phyloP scores from a whole-genome alignment of 2,888 invertebrate genomes.

The Lithophane socia region DNA sequence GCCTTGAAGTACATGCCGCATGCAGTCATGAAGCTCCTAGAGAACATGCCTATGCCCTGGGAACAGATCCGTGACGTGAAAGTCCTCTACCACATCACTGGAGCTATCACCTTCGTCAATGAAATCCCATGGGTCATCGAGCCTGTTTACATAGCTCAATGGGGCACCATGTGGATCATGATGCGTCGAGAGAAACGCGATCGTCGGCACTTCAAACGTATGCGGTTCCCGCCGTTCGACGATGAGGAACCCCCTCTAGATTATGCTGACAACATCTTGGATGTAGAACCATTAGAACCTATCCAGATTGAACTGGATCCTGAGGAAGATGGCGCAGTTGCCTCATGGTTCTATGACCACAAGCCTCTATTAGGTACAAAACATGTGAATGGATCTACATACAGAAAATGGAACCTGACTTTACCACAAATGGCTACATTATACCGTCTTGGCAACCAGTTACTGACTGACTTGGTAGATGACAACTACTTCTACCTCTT shows the following conservation, averaged over 20 bases:
- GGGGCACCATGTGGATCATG: conserved; percentile 99
- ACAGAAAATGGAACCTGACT: conserved; percentile 98
- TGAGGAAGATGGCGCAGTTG: conserved; percentile 97
- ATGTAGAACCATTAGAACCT: conserved; percentile 99
- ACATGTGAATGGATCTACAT: conserved; percentile 99
- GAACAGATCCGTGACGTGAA: conserved; percentile 99
- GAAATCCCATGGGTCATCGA: conserved; percentile 99
- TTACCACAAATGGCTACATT: conserved; percentile 99
- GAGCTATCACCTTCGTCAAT: conserved; percentile 99
- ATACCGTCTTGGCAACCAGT: conserved; percentile 99
- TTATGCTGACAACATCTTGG: conserved; percentile 99
- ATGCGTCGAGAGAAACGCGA: conserved; percentile 99
- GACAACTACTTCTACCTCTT: conserved; percentile 99
- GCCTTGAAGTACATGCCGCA: conserved; percentile 99
- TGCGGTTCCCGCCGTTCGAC: conserved; percentile 99
- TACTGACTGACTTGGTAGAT: conserved; percentile 99
- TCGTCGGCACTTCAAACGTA: conserved; percentile 99
- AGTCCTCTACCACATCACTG: conserved; percentile 99
- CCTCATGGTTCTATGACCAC: conserved; percentile 99
- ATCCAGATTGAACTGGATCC: conserved; percentile 99
- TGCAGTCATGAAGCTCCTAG: conserved; percentile 99
- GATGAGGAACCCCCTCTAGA: conserved; percentile 99
- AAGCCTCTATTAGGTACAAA: conserved; percentile 98
- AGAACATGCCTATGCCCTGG: conserved; percentile 99
- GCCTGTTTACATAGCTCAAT: conserved; percentile 99